phyloP scores from a whole-genome alignment of 2,797 vertebrate genomes.

The Argyrosomus regius region DNA sequence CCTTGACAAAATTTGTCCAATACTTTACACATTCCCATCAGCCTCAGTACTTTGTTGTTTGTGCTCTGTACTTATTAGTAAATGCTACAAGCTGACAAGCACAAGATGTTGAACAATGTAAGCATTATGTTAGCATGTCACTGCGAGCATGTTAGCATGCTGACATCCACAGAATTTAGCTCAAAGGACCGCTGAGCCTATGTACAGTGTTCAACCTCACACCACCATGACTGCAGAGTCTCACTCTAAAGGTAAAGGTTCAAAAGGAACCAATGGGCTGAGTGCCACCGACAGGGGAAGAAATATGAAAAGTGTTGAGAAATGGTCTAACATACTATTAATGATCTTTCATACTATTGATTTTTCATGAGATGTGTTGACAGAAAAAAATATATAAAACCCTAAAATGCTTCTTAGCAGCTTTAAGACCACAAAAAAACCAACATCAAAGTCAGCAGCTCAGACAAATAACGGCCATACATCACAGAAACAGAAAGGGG shows the following conservation, averaged over 20 bases:
- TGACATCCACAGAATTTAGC: not conserved
- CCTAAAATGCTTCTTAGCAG: not conserved
- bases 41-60: too few species aligned
- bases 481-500: not conserved
- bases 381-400: not conserved
- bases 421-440: too few species aligned
- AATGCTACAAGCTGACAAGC: too few species aligned
- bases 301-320: not conserved
- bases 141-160: not conserved
- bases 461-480: not conserved
- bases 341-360: not conserved
- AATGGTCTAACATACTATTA: not conserved
- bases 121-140: not conserved
- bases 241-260: not conserved
- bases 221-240: not conserved
- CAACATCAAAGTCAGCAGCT: not conserved
- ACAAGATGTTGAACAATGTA: not conserved
- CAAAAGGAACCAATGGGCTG: not conserved
- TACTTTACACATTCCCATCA: not conserved
- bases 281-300: conserved; percentile 3
- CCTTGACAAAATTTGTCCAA: not conserved
- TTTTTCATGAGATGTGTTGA: not conserved
- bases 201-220: too few species aligned
- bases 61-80: too few species aligned
- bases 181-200: not conserved